A percentile compares a stretch with the other conserved stretches of the same genome.
Evolutionary conservation across 2,888 invertebrate genomes (phyloP).

Genomic region (Melipona beecheii): DNA sequence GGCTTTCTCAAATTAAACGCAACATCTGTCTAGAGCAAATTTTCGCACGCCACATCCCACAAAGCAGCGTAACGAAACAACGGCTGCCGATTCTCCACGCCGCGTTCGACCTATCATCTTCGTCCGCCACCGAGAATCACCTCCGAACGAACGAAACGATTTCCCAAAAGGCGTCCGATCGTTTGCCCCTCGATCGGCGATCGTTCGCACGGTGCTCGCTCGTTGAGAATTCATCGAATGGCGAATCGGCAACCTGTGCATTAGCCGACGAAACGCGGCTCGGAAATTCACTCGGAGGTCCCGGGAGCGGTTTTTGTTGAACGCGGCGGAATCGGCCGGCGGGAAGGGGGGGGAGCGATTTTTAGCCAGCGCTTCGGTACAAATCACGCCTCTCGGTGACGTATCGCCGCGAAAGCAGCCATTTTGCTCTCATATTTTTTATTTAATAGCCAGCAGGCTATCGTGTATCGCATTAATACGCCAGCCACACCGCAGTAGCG

Average conservation of each 20-base stretch:
- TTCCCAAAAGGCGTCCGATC: conserved; percentile 14
- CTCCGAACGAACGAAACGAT: background rate
- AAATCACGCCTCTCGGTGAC: conserved; percentile 73
- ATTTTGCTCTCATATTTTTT: conserved; percentile 75
- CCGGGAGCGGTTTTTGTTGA: conserved; percentile 19
- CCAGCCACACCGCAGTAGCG: conserved; percentile 69
- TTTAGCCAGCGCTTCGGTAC: conserved; percentile 60
- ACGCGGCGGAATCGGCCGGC: conserved; percentile 40
- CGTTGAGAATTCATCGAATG: conserved; percentile 20
- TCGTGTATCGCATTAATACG: conserved; percentile 75
- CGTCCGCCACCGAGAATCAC: background rate
- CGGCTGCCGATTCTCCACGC: conserved; percentile 9
- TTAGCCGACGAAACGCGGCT: conserved; percentile 50
- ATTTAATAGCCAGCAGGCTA: conserved; percentile 74
- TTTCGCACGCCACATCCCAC: background rate
- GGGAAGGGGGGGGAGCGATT: conserved; percentile 22
- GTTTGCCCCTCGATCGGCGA: conserved; percentile 2
- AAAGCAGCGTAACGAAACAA: background rate
- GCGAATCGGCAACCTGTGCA: conserved; percentile 49
- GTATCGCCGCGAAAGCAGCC: conserved; percentile 73
- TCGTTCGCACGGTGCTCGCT: conserved; percentile 19
- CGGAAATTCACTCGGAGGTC: conserved; percentile 41
- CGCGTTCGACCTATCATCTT: background rate
- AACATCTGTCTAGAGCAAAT: background rate
- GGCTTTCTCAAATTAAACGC: background rate